These are phyloP conservation scores for Melanotaenia trifasciata DNA, from an alignment of 2,797 vertebrate genomes.

Conservation along the genomic window DNA sequence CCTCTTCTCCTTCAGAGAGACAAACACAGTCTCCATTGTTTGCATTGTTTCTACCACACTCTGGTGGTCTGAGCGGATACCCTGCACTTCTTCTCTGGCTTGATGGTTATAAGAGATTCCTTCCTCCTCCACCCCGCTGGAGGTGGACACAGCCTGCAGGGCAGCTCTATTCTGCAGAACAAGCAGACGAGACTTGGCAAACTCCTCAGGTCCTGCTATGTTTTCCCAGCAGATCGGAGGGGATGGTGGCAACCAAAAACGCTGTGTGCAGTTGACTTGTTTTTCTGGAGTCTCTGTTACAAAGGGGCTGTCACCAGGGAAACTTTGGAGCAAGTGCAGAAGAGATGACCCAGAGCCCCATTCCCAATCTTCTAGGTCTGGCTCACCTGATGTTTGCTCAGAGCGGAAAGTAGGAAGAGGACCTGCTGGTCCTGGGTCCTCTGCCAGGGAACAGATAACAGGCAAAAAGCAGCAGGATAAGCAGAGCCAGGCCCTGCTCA, in stretches of 20 bases:
- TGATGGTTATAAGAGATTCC: conserved; percentile 77
- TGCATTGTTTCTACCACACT: conserved; percentile 72
- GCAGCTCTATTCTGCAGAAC: conserved; percentile 84
- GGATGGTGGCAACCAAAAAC: conserved; percentile 82
- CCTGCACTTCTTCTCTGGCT: conserved; percentile 78
- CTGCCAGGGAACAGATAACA: conserved; percentile 40
- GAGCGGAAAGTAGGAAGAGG: neutral
- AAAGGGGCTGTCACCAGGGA: conserved; percentile 84
- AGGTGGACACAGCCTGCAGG: conserved; percentile 77
- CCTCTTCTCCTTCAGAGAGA: conserved; percentile 79
- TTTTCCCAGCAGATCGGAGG: conserved; percentile 80
- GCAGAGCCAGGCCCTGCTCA: conserved; percentile 50
- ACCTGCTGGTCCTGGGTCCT: conserved; percentile 32
- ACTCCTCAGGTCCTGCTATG: conserved; percentile 80
- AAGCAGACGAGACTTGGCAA: conserved; percentile 81
- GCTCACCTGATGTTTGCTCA: conserved; percentile 46
- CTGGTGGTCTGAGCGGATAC: conserved; percentile 76
- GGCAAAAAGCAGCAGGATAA: conserved; percentile 68
- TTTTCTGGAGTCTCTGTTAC: conserved; percentile 66
- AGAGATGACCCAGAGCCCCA: conserved; percentile 81
- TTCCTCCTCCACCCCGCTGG: conserved; percentile 79
- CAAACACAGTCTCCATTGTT: conserved; percentile 82
- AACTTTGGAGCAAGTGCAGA: conserved; percentile 78
- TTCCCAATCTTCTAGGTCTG: conserved; percentile 64
- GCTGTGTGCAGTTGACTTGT: conserved; percentile 82